These are phyloP conservation scores for Anomalospiza imberbis DNA, from an alignment of 2,797 vertebrate genomes.

Conservation along the genomic window DNA sequence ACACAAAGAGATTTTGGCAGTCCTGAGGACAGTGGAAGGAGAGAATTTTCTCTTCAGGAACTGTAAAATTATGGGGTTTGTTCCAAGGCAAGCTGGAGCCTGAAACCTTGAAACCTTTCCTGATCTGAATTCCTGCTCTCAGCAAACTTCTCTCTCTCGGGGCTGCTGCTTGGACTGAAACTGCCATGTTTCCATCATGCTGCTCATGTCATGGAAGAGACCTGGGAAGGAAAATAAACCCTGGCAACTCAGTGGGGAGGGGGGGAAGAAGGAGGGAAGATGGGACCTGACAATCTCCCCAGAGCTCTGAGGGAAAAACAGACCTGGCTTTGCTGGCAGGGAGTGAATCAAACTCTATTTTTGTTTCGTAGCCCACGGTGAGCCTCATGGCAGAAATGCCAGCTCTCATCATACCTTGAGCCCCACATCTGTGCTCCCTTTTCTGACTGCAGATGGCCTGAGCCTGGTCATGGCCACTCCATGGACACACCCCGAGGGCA, in stretches of 20 bases:
- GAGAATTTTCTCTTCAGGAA: not conserved
- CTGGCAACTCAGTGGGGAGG: not conserved
- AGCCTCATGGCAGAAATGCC: slow-evolving; percentile 46
- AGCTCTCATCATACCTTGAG: slow-evolving; percentile 44
- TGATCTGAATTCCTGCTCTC: slow-evolving; percentile 16
- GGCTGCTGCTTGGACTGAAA: not conserved
- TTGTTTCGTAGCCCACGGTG: slow-evolving; percentile 46
- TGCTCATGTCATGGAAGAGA: slow-evolving; percentile 14
- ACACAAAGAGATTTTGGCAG: slow-evolving; percentile 26
- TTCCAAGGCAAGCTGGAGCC: slow-evolving; percentile 27
- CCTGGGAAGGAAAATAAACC: slow-evolving; percentile 38
- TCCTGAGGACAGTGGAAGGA: slow-evolving; percentile 21
- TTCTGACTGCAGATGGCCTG: not conserved
- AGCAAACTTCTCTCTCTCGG: not conserved
- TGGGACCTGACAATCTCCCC: slow-evolving; percentile 58
- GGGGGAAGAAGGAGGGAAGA: not conserved
- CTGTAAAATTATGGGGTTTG: not conserved
- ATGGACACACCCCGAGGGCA: fast-evolving
- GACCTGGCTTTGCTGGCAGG: slow-evolving; percentile 29
- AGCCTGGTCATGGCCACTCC: not conserved
- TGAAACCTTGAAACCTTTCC: slow-evolving; percentile 43
- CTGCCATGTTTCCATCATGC: slow-evolving; percentile 36
- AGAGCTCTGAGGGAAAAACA: slow-evolving; percentile 49
- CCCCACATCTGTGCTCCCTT: not conserved
- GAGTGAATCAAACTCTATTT: slow-evolving; percentile 57